Conservation (phyloP, 2,888 invertebrate genomes). For the Parnassius apollo region DNA sequence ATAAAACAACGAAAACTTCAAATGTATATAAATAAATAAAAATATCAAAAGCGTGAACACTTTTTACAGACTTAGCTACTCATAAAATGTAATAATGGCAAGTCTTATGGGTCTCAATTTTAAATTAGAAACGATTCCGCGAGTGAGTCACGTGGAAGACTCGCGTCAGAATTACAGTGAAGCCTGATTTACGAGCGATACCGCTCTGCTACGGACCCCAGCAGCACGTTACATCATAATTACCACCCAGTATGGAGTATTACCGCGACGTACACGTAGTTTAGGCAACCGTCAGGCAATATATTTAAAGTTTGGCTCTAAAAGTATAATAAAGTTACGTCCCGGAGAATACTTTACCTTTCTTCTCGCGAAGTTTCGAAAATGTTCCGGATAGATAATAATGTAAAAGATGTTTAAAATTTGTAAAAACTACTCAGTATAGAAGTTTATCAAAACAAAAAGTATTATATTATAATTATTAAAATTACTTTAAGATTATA, state of each 20-base stretch:
- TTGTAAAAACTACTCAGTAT: too few species aligned
- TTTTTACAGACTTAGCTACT: too few species aligned
- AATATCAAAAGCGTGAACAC: too few species aligned
- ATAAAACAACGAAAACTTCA: too few species aligned
- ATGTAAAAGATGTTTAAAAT: too few species aligned
- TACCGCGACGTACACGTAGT: conserved; percentile 7
- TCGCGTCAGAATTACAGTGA: conserved; percentile 11
- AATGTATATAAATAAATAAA: too few species aligned
- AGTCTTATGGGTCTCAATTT: neutral
- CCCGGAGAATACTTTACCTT: neutral
- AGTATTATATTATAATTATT: too few species aligned
- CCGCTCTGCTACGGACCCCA: conserved; percentile 1
- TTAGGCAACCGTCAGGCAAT: conserved; percentile 11
- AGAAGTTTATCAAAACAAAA: too few species aligned
- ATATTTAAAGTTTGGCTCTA: conserved; percentile 11
- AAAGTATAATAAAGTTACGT: conserved; percentile 3
- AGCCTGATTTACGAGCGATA: conserved; percentile 23
- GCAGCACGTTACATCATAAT: conserved; percentile 34
- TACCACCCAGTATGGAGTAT: conserved; percentile 29
- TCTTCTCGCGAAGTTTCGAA: neutral
- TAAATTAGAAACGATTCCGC: neutral
- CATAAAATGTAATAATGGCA: neutral
- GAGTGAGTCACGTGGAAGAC: conserved; percentile 19
- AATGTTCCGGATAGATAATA: too few species aligned
- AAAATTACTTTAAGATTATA: too few species aligned